A percentile compares a stretch with the other conserved stretches of the same genome.
phyloP scores from a whole-genome alignment of 1,140 invertebrate species.

The Brachionus rotundiformis region DNA sequence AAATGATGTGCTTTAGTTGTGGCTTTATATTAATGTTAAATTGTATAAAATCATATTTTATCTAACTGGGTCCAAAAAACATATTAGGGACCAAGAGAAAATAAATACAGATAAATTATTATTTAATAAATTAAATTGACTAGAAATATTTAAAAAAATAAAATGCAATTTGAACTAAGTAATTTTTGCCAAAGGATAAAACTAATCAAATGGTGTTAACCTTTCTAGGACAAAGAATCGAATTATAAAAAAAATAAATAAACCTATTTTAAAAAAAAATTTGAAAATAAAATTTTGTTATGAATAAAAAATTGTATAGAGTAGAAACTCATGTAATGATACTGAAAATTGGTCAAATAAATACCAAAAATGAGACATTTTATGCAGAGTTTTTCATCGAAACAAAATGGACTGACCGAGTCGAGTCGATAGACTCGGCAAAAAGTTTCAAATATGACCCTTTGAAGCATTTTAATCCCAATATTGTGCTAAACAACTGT shows the following conservation, averaged over 20 bases:
- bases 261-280: neutral
- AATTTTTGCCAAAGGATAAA: too few relatives aligned
- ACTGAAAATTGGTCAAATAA: constrained; percentile 39
- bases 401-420: neutral
- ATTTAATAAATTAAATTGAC: too few relatives aligned
- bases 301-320: neutral
- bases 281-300: neutral
- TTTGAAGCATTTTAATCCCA: constrained; percentile 5
- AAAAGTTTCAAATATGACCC: constrained; percentile 12
- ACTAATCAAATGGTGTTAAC: too few relatives aligned
- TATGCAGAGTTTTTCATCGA: constrained; percentile 41
- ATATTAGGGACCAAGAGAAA: too few relatives aligned
- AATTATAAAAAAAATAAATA: too few relatives aligned
- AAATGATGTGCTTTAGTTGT: neutral
- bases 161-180: too few relatives aligned
- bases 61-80: too few relatives aligned
- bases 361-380: constrained; percentile 31
- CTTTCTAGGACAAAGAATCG: too few relatives aligned
- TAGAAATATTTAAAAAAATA: too few relatives aligned
- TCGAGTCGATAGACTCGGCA: neutral
- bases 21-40: too few relatives aligned
- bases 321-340: constrained; percentile 36
- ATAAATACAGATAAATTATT: too few relatives aligned
- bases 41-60: too few relatives aligned
- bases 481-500: constrained; percentile 14